Evolutionary conservation across 2,888 invertebrate genomes (phyloP), one percentile per base, ranked within the genome.

Genomic region (Limnephilus marmoratus): DNA sequence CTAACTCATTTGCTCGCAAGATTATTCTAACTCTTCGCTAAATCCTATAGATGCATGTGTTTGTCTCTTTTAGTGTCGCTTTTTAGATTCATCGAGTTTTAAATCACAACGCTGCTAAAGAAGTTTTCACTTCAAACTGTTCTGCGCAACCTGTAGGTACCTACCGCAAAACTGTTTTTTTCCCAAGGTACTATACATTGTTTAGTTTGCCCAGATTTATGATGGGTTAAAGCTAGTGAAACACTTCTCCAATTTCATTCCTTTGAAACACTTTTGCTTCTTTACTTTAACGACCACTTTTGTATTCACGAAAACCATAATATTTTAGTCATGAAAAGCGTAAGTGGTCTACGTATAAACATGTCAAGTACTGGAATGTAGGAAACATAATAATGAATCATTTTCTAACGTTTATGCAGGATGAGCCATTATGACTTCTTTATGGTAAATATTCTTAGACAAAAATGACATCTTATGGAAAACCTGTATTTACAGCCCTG

Each of bases 391-490:
- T 68, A 68, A 68, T 68, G 68, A n/a, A 68, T 68, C 68, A 68
- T 68, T 68, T 68, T 68, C 24, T 24, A 24, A 68, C 5, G 24
- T 68, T 68, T 7, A n/a, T 68, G 9, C n/a, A 68, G 68, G 24
- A 68, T n/a, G 68, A 68, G 9, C 68, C 68, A 68, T n/a, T 68
- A 68, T 68, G 24, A 7, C 86, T 37, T n/a, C n/a, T 37, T 37
- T 31, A 41, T n/a, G 86, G 45, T 45, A 86, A 45, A 86, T 45
- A 45, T 86, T 86, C 86, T 41, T 37, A 45, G n/a, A 86, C n/a
- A 45, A 41, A 49, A 13, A 49, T 15, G 3, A 45, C 41, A 24
- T 41, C n/a, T n/a, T 41, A 5, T 86, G 7, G 1, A n/a, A 86
- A 37, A 86, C 37, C 86, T 45, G 86, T 29, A 37, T 45, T 24